phyloP scores from a whole-genome alignment of 2,888 invertebrate genomes.

The Teleiodes luculella region DNA sequence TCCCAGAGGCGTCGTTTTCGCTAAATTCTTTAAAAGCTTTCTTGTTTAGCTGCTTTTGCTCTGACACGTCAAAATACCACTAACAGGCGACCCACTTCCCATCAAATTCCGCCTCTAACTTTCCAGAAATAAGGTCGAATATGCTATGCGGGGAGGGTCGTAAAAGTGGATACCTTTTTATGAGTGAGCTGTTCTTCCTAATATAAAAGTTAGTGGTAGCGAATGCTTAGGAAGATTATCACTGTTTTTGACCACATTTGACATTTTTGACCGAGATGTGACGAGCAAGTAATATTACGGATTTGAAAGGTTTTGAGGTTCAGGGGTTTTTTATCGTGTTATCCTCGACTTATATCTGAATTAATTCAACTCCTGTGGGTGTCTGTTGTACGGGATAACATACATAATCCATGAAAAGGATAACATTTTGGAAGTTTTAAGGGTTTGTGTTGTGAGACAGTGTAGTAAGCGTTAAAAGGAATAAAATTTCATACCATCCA shows the following conservation, averaged over 20 bases:
- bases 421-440: too few species aligned
- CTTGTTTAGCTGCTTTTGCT: neutral
- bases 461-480: too few species aligned
- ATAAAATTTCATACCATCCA: too few species aligned
- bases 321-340: too few species aligned
- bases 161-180: neutral
- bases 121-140: neutral
- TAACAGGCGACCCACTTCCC: neutral
- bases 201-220: neutral
- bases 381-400: too few species aligned
- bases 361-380: too few species aligned
- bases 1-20: slow-evolving; percentile 2
- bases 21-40: slow-evolving; percentile 9
- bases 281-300: too few species aligned
- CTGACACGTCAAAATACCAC: slow-evolving; percentile 4
- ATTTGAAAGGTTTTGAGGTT: too few species aligned
- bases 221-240: neutral
- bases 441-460: too few species aligned
- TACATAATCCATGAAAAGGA: too few species aligned
- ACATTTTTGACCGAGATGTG: neutral
- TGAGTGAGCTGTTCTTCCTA: neutral
- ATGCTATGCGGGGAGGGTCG: neutral
- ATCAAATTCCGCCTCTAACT: neutral
- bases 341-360: too few species aligned
- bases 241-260: neutral